Evolutionary conservation across 2,113 vertebrate species (phyloP), one percentile per base, ranked within the genome.

Genomic region (Herpetotheres cachinnans): DNA sequence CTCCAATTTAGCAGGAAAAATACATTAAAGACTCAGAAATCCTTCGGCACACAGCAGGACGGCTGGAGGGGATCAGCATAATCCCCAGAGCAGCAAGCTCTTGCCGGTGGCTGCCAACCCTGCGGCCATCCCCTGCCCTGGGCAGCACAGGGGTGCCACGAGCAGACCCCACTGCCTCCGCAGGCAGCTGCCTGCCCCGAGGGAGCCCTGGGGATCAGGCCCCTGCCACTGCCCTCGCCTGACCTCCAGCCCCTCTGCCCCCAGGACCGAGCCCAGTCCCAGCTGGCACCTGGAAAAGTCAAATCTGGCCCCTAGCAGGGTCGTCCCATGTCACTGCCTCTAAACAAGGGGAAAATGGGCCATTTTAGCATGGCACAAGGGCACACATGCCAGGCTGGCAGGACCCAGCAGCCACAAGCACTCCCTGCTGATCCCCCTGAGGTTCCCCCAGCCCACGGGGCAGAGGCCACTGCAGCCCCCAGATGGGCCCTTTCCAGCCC

Each of bases 181-280:
- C 38, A 49, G n/a, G n/a, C 29, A 61, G 44, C 46, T 70, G 38
- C 76, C 27, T 61, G 42, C 25, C 47, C 56, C 2, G 0, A 40
- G 20, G 21, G 26, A 55, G 6, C 7, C 17, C 16, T 0, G 0
- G 10, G 61, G 27, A 50, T 30, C 69, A 21, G 38, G 14, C 5
- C 20, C 15, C 29, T 0, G 0, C 9, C 2, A 0, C 32, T n/a
- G 40, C 27, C 26, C 30, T 69, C 10, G 0, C 15, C 49, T 2
- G 2, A 44, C n/a, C 13, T 10, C 30, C 74, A 66, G 50, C 24
- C 34, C 22, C 26, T 59, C 21, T 4, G 6, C 12, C 21, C 18
- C 29, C 29, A 36, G 16, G 18, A 9, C 42, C 5, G 11, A 63
- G 11, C 46, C 30, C 52, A 76, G 30, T 26, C 34, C 20, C 24